Conservation (phyloP, 2,113 vertebrate genomes). For the Engystomops pustulosus region DNA sequence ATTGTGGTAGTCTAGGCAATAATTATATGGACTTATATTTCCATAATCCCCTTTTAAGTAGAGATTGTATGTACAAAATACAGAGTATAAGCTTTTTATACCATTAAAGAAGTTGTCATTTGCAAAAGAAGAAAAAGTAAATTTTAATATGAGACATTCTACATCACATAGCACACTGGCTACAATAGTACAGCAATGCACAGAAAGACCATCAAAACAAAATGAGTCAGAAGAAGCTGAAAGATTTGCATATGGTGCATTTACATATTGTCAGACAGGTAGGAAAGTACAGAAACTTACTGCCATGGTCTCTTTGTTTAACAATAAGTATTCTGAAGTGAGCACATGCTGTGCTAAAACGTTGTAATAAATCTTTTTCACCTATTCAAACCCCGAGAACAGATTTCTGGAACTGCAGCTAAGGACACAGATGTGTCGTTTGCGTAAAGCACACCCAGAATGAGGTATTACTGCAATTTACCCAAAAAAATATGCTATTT, state of each 20-base stretch:
- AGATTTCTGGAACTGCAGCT: neutral
- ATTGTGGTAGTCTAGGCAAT: conserved; percentile 15
- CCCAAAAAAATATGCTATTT: neutral
- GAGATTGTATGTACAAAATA: neutral
- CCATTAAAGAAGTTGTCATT: neutral
- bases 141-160: neutral
- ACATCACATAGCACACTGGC: neutral
- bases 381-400: neutral
- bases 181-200: neutral
- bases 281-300: neutral
- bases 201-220: too few relatives aligned
- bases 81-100: neutral
- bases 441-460: neutral
- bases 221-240: neutral
- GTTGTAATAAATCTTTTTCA: neutral
- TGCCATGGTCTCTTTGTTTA: neutral
- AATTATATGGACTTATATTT: neutral
- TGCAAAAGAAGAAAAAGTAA: neutral
- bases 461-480: neutral
- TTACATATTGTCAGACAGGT: neutral
- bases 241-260: neutral
- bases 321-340: neutral
- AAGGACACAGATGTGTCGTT: neutral
- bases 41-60: neutral
- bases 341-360: neutral